Conservation (phyloP, 2,797 vertebrate species). For the Pagetopsis macropterus region DNA sequence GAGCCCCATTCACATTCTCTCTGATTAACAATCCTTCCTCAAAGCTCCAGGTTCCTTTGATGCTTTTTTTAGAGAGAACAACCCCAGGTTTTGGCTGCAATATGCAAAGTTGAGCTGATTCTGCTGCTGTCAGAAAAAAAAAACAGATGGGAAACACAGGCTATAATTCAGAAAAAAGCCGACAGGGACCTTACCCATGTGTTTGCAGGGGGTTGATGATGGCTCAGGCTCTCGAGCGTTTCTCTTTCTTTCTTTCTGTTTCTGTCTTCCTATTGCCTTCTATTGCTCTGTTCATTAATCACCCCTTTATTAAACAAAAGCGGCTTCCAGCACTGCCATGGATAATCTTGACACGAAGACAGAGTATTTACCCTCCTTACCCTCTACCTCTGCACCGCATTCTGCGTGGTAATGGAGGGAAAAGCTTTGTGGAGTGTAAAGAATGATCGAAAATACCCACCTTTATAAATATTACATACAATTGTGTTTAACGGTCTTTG, state of each 20-base stretch:
- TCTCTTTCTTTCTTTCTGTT: slow-evolving; percentile 38
- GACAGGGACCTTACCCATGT: slow-evolving; percentile 36
- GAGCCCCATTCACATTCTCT: slow-evolving; percentile 45
- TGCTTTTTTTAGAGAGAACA: slow-evolving; percentile 35
- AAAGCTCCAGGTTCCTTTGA: slow-evolving; percentile 62
- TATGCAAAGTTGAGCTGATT: slow-evolving; percentile 57
- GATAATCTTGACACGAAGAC: slow-evolving; percentile 78
- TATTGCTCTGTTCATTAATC: slow-evolving; percentile 77
- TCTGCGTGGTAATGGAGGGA: slow-evolving; percentile 59
- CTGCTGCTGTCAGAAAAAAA: slow-evolving; percentile 38
- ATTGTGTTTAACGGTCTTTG: slow-evolving; percentile 56
- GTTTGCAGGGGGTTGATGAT: slow-evolving; percentile 15
- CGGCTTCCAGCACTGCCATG: slow-evolving; percentile 70
- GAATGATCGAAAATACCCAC: slow-evolving; percentile 62
- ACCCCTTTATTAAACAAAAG: slow-evolving; percentile 79
- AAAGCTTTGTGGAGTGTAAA: slow-evolving; percentile 43
- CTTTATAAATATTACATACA: slow-evolving; percentile 64
- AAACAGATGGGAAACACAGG: slow-evolving; percentile 42
- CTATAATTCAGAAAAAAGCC: slow-evolving; percentile 53
- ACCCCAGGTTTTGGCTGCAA: slow-evolving; percentile 50
- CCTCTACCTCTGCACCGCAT: slow-evolving; percentile 52
- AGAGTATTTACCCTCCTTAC: slow-evolving; percentile 73
- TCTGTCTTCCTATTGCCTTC: slow-evolving; percentile 56
- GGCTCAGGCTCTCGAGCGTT: slow-evolving; percentile 38
- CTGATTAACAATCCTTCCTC: slow-evolving; percentile 68